Conservation (phyloP, 2,113 vertebrate species). For the Centropus bengalensis region DNA sequence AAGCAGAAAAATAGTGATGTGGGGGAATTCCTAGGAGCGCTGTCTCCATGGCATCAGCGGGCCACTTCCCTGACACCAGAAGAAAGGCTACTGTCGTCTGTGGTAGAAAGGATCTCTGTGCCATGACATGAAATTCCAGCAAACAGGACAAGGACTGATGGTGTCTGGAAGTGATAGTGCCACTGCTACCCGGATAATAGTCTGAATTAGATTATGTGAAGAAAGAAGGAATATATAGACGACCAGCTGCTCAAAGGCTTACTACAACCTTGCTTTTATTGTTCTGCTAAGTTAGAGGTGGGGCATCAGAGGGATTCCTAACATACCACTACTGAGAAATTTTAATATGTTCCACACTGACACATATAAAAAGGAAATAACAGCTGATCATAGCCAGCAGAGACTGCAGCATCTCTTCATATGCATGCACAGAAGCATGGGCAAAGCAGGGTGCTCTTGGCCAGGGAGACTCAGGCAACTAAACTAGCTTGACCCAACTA, state of each 20-base stretch:
- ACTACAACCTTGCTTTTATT: conserved; percentile 87
- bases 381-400: conserved; percentile 81
- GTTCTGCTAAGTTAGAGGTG: conserved; percentile 86
- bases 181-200: conserved; percentile 73
- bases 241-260: conserved; percentile 86
- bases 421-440: not conserved
- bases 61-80: not conserved
- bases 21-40: conserved; percentile 44
- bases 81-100: not conserved
- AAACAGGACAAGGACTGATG: conserved; percentile 44
- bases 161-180: conserved; percentile 72
- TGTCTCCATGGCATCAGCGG: conserved; percentile 60
- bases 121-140: conserved; percentile 63
- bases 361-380: conserved; percentile 87
- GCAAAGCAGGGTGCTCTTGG: not conserved
- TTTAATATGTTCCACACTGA: conserved; percentile 86
- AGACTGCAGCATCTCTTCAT: conserved; percentile 57
- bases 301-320: conserved; percentile 87
- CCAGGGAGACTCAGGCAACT: not conserved
- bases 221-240: conserved; percentile 83
- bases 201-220: conserved; percentile 81
- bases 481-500: not conserved
- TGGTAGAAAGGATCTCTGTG: conserved; percentile 32
- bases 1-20: conserved; percentile 61
- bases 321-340: conserved; percentile 83